Percentiles rank a stretch among this genome's conserved stretches.
These are phyloP conservation scores for Bilobella aurantiaca DNA, from an alignment of 1,140 invertebrate genomes.

Conservation along the genomic window DNA sequence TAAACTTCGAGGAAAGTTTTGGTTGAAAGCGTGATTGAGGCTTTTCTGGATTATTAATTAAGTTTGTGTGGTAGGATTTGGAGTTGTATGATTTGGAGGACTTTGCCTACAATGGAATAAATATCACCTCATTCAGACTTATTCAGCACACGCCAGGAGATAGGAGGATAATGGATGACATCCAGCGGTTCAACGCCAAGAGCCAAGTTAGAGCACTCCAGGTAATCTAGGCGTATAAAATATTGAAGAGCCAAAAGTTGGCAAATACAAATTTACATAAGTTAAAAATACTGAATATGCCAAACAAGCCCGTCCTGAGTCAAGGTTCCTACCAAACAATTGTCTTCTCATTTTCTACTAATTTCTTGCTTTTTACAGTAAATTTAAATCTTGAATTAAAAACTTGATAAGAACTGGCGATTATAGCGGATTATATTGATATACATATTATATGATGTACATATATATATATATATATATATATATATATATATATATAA, in stretches of 20 bases:
- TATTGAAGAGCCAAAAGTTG: no score
- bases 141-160: slow-evolving; percentile 67
- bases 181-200: slow-evolving; percentile 77
- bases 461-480: no score
- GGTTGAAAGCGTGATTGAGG: not conserved
- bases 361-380: no score
- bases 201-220: slow-evolving; percentile 64
- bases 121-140: slow-evolving; percentile 80
- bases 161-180: slow-evolving; percentile 64
- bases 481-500: no score
- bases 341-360: no score
- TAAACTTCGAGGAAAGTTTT: not conserved
- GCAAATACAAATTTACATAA: no score
- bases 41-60: not conserved
- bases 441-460: no score
- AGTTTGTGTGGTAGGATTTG: slow-evolving; percentile 57
- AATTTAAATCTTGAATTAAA: no score
- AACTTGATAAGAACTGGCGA: no score
- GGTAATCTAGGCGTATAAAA: slow-evolving; percentile 43
- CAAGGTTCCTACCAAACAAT: no score
- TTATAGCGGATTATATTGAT: no score
- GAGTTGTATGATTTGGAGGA: slow-evolving; percentile 84
- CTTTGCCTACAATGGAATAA: slow-evolving; percentile 86
- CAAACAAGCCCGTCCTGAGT: not conserved
- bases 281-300: not conserved